phyloP scores from a whole-genome alignment of 2,113 vertebrate species.

The Halcyon malimbica region DNA sequence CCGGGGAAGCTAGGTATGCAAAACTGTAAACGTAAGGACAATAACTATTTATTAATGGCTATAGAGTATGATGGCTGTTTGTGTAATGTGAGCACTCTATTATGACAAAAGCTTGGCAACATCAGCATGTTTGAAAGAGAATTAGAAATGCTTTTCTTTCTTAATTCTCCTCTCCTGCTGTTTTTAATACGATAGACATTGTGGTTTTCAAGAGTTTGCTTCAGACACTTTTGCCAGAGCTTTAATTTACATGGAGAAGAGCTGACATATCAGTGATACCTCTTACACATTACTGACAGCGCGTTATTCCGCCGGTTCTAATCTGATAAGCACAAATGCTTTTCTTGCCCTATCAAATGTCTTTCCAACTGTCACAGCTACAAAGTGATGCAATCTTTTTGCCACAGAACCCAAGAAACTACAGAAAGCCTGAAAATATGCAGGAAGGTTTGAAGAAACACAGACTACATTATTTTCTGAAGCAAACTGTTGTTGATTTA shows the following conservation, averaged over 20 bases:
- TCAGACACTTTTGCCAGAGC: conserved; percentile 74
- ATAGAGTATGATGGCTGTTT: conserved; percentile 69
- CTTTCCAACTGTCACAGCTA: conserved; percentile 31
- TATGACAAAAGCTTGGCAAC: conserved; percentile 82
- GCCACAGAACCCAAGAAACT: not conserved
- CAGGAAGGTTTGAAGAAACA: conserved; percentile 13
- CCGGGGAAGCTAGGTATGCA: conserved; percentile 59
- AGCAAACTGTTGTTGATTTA: not conserved
- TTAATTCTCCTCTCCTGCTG: conserved; percentile 81
- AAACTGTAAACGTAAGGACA: conserved; percentile 72
- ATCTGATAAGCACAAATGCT: conserved; percentile 49
- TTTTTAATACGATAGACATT: conserved; percentile 81
- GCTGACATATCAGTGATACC: conserved; percentile 64
- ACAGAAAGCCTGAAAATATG: not conserved
- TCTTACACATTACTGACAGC: conserved; percentile 14
- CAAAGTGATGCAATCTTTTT: conserved; percentile 34
- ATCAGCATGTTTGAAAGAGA: conserved; percentile 75
- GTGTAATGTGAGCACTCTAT: conserved; percentile 73
- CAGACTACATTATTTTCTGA: conserved; percentile 12
- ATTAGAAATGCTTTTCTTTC: conserved; percentile 85
- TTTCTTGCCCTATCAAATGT: conserved; percentile 20
- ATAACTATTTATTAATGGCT: conserved; percentile 75
- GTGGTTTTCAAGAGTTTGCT: conserved; percentile 76
- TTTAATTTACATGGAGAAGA: conserved; percentile 76
- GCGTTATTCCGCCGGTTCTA: not conserved